Evolutionary conservation across 2,113 vertebrate species (phyloP).

Genomic region (Phycodurus eques): DNA sequence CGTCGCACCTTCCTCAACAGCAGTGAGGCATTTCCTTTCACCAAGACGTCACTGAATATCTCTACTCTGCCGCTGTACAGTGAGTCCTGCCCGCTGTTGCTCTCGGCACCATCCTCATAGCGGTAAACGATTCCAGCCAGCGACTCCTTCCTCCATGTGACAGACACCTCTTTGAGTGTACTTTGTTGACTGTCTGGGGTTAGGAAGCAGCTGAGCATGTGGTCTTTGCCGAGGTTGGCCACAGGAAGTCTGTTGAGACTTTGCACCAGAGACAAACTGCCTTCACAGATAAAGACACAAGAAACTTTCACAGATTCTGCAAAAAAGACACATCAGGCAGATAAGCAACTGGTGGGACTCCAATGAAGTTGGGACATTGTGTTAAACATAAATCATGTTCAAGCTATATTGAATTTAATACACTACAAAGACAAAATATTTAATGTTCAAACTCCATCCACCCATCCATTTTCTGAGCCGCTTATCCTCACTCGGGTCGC

Average conservation of each 20-base stretch:
- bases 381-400: too few species aligned
- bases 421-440: too few species aligned
- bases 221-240: slow-evolving; percentile 38
- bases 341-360: too few species aligned
- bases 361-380: too few species aligned
- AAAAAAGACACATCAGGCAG: not conserved
- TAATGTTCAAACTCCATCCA: too few species aligned
- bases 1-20: slow-evolving; percentile 36
- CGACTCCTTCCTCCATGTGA: slow-evolving; percentile 44
- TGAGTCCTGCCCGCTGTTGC: slow-evolving; percentile 21
- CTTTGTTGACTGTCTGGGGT: fast-evolving
- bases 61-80: slow-evolving; percentile 41
- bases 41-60: slow-evolving; percentile 21
- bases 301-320: not conserved
- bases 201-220: slow-evolving; percentile 57
- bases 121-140: slow-evolving; percentile 30
- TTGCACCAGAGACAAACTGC: fast-evolving
- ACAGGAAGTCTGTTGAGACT: slow-evolving; percentile 39
- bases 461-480: too few species aligned
- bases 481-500: too few species aligned
- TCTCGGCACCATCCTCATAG: slow-evolving; percentile 9
- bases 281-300: slow-evolving; percentile 8
- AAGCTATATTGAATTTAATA: too few species aligned
- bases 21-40: slow-evolving; percentile 53
- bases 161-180: not conserved